Conservation (phyloP, 2,113 vertebrate species). For the Diadophis punctatus region DNA sequence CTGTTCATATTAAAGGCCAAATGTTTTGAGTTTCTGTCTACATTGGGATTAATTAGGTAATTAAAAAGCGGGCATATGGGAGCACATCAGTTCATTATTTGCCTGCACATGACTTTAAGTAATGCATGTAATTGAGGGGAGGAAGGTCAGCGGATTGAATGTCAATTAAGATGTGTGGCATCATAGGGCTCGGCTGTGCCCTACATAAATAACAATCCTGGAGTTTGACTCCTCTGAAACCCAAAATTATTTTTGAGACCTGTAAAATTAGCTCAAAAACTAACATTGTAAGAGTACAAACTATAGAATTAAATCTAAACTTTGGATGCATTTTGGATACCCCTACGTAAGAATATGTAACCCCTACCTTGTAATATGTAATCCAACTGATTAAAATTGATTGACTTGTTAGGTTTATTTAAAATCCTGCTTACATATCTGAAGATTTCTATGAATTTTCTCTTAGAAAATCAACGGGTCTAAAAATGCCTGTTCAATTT, state of each 20-base stretch:
- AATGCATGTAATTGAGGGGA: neutral
- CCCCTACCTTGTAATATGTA: neutral
- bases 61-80: neutral
- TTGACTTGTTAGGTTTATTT: neutral
- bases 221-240: neutral
- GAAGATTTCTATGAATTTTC: neutral
- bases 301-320: neutral
- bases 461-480: neutral
- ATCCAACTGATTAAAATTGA: neutral
- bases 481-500: neutral
- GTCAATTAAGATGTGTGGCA: neutral
- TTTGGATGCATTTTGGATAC: neutral
- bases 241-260: neutral
- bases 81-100: neutral
- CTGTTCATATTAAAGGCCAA: neutral
- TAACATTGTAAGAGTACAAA: neutral
- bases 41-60: slow-evolving; percentile 7
- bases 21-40: neutral
- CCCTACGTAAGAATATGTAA: neutral
- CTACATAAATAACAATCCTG: neutral
- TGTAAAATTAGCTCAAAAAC: neutral
- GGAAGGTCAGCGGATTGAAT: neutral
- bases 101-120: neutral
- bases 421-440: neutral
- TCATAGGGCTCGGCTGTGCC: too few species aligned